A percentile compares a stretch with the other conserved stretches of the same genome.
Evolutionary conservation across 2,888 invertebrate species (phyloP).

Genomic region (Atrina japonica): DNA sequence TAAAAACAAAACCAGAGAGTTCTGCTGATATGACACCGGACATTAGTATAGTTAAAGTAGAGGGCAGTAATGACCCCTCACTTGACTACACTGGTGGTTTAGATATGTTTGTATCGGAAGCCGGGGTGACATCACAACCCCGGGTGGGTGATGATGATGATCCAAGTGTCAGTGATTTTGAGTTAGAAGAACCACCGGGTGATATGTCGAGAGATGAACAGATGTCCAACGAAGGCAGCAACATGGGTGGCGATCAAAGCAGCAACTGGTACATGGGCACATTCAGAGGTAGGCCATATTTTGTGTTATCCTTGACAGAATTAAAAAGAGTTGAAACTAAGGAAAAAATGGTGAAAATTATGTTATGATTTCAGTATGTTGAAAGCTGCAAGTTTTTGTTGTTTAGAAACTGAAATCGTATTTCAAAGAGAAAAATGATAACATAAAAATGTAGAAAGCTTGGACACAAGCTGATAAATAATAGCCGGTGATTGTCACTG

Average conservation of each 20-base stretch:
- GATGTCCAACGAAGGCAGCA: constrained; percentile 36
- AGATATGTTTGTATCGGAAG: constrained; percentile 32
- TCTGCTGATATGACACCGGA: constrained; percentile 20
- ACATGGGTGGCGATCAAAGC: constrained; percentile 37
- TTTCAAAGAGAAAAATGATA: too few relatives aligned
- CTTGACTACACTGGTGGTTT: constrained; percentile 16
- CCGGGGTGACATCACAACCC: not conserved
- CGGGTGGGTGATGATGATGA: not conserved
- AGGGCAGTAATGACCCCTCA: constrained; percentile 5
- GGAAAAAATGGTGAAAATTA: too few relatives aligned
- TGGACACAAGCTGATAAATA: too few relatives aligned
- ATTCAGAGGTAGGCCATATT: constrained; percentile 39
- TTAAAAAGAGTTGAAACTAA: too few relatives aligned
- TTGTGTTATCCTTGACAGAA: too few relatives aligned
- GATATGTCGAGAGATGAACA: constrained; percentile 37
- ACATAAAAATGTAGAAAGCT: too few relatives aligned
- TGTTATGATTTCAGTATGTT: too few relatives aligned
- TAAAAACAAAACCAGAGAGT: not conserved
- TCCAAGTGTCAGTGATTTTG: constrained; percentile 16
- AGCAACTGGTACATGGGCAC: constrained; percentile 43
- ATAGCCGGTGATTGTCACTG: too few relatives aligned
- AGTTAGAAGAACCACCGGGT: constrained; percentile 26
- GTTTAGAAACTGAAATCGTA: too few relatives aligned
- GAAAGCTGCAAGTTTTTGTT: too few relatives aligned
- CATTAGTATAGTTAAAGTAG: constrained; percentile 36